Conservation (phyloP, 1,140 invertebrate genomes). For the Drosophila ironensis region DNA sequence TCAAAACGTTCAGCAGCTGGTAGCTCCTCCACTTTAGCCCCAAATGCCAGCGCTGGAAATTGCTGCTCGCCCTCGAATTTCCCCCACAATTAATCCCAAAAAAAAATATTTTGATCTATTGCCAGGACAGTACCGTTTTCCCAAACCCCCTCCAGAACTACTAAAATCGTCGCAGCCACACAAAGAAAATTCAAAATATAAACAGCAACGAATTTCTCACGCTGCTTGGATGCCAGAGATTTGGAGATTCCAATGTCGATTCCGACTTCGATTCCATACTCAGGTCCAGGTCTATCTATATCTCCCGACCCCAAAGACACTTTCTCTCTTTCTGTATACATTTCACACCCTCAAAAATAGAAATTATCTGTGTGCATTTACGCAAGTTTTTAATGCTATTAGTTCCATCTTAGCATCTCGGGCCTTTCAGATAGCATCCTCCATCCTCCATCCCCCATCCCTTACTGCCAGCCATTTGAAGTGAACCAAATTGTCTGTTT, state of each 20-base stretch:
- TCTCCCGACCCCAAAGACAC: constrained; percentile 65
- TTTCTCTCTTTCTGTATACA: constrained; percentile 63
- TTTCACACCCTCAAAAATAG: constrained; percentile 80
- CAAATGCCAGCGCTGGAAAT: neutral
- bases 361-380: constrained; percentile 79
- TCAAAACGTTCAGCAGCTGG: constrained; percentile 23
- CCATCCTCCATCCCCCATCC: constrained; percentile 9
- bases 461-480: constrained; percentile 43
- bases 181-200: constrained; percentile 77
- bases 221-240: constrained; percentile 40
- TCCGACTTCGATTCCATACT: constrained; percentile 16
- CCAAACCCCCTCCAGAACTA: constrained; percentile 5
- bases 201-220: constrained; percentile 75
- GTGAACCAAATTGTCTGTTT: constrained; percentile 71
- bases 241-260: constrained; percentile 18
- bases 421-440: constrained; percentile 24
- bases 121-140: neutral
- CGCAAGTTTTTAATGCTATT: constrained; percentile 81
- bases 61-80: neutral
- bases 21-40: neutral
- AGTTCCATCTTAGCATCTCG: constrained; percentile 73
- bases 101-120: constrained; percentile 28
- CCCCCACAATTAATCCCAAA: neutral
- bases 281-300: constrained; percentile 32
- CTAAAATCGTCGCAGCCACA: constrained; percentile 58